Base-by-base conservation (phyloP, 2,797 vertebrate genomes). In the Lerista edwardsae region DNA sequence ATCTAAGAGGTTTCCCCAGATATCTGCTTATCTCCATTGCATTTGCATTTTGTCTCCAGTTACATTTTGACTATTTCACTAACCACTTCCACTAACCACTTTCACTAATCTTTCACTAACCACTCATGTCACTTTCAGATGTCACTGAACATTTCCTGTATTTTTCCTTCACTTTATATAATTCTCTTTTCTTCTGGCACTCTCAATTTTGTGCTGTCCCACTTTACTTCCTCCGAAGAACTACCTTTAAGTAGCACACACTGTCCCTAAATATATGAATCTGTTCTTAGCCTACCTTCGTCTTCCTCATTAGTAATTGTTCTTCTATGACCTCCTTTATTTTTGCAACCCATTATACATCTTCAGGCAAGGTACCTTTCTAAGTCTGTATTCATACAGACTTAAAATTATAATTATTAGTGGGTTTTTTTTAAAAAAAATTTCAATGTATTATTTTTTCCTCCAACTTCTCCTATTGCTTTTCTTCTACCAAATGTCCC, bases 191-290 rank as follows among this genome's bases (percentile, higher is more conserved):
- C 51, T 64, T 39, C 41, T 10, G 55, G 74, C 9, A 17, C 65
- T 62, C 11, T 47, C 27, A 73, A 55, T 84, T 92, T 83, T 86
- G 25, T 88, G 73, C 81, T 82, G 88, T 90, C 87, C 91, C 82
- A 87, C 85, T 91, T 76, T 87, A 19, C 87, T 90, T 90, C 84
- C 89, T 90, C 89, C 87, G 82, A 87, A 92, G 69, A 85, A 17
- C 6, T 84, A 82, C 82, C 39, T 79, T 71, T 36, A 84, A 87
- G 67, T 71, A 75, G 36, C 73, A 76, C 76, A 83, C 15, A 14
- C 3, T 80, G 87, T 78, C 41, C 77, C 79, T 90, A 87, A 91
- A 91, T 85, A 23, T 90, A 82, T 59, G 76, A 83, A 90, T 83
- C 80, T 21, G 31, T 91, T 91, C 62, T 69, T 89, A 51, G 57